These are phyloP conservation scores for Choloepus hoffmanni DNA, from an alignment of 2,113 vertebrate genomes.

Conservation along the genomic window DNA sequence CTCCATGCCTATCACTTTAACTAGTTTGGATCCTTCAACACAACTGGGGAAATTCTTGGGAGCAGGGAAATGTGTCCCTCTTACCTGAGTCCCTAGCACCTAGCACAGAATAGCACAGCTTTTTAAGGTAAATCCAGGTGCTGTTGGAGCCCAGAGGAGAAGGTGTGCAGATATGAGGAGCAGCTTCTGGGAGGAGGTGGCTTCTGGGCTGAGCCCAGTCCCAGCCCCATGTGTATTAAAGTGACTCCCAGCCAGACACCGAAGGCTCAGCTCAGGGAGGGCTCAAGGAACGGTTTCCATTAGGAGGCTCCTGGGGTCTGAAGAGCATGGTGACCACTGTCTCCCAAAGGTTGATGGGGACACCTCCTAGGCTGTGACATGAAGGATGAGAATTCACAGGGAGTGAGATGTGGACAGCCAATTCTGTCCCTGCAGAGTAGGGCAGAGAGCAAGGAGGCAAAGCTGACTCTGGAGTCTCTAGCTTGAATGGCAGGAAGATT, in stretches of 20 bases:
- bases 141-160: not conserved
- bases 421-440: accelerated
- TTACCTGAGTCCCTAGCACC: not conserved
- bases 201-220: not conserved
- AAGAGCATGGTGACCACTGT: not conserved
- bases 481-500: not conserved
- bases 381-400: not conserved
- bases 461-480: not conserved
- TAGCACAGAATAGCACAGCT: not conserved
- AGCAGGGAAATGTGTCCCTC: not conserved
- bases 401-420: not conserved
- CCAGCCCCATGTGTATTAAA: too few relatives aligned
- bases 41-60: not conserved
- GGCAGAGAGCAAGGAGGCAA: not conserved
- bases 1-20: not conserved
- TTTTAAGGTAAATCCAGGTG: not conserved
- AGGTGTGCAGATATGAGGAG: not conserved
- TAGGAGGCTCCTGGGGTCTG: not conserved
- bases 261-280: not conserved
- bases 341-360: not conserved
- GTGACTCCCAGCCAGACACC: not conserved
- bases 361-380: accelerated
- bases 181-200: not conserved
- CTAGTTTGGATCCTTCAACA: not conserved
- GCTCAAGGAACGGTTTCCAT: not conserved